Evolutionary conservation across 2,888 invertebrate species (phyloP).

Genomic region (Cheilosia pagana): DNA sequence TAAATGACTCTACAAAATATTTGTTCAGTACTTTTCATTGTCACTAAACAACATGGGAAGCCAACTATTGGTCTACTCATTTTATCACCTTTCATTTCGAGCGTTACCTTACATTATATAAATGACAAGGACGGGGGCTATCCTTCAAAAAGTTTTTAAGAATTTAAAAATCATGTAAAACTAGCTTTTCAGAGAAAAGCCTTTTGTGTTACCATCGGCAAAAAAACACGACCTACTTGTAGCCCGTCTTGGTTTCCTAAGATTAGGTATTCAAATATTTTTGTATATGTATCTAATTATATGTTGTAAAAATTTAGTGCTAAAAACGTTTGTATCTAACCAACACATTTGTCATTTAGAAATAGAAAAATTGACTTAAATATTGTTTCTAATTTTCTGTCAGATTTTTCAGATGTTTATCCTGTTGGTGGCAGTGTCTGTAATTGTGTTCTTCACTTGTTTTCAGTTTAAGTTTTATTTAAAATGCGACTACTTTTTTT

Average conservation of each 20-base stretch:
- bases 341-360: background rate
- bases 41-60: slow-evolving; percentile 17
- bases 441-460: too few species aligned
- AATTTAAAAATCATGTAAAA: too few species aligned
- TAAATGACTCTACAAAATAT: slow-evolving; percentile 39
- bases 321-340: background rate
- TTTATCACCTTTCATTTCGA: background rate
- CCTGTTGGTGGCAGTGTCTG: too few species aligned
- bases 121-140: too few species aligned
- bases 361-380: background rate
- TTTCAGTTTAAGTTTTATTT: background rate
- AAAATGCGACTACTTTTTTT: background rate
- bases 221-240: too few species aligned
- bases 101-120: too few species aligned
- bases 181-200: too few species aligned
- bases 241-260: too few species aligned
- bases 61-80: slow-evolving; percentile 35
- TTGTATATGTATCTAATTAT: background rate
- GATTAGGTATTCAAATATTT: background rate
- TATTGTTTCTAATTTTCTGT: too few species aligned
- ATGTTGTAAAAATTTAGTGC: background rate
- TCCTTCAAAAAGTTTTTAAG: too few species aligned
- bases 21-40: slow-evolving; percentile 25
- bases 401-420: too few species aligned
- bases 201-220: too few species aligned